Conservation (phyloP, 2,888 invertebrate species). For the Amphimallon solstitiale region DNA sequence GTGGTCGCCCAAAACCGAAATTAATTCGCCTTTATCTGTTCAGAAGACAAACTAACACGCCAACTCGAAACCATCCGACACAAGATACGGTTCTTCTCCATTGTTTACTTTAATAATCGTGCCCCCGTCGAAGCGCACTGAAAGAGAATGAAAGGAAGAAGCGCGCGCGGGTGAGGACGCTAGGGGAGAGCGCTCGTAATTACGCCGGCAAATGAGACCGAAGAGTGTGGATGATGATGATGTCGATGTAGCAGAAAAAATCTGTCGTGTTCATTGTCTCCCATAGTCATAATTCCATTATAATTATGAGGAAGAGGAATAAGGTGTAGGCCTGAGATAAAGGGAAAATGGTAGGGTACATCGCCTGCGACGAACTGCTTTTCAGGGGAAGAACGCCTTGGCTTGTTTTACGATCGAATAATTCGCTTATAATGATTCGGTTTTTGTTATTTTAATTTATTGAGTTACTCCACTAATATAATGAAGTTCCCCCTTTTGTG, state of each 20-base stretch:
- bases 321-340: conserved; percentile 23
- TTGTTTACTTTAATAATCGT: conserved; percentile 32
- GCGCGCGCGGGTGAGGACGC: not conserved
- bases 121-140: not conserved
- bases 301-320: conserved; percentile 21
- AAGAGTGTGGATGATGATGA: conserved; percentile 16
- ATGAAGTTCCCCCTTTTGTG: too few relatives aligned
- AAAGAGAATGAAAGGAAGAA: not conserved
- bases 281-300: conserved; percentile 16
- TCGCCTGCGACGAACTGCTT: too few relatives aligned
- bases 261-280: conserved; percentile 24
- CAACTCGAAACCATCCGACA: not conserved
- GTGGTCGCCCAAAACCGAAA: conserved; percentile 44
- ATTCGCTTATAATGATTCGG: too few relatives aligned
- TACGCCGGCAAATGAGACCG: conserved; percentile 1
- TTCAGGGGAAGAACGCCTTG: too few relatives aligned
- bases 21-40: conserved; percentile 44
- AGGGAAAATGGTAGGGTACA: not conserved
- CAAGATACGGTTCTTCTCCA: conserved; percentile 3
- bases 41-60: conserved; percentile 19
- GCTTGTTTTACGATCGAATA: too few relatives aligned
- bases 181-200: not conserved
- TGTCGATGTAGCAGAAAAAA: conserved; percentile 6
- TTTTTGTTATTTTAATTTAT: too few relatives aligned
- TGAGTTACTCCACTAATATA: too few relatives aligned